Evolutionary conservation across 2,113 vertebrate species (phyloP).

Genomic region (Pelecanoides urinatrix): DNA sequence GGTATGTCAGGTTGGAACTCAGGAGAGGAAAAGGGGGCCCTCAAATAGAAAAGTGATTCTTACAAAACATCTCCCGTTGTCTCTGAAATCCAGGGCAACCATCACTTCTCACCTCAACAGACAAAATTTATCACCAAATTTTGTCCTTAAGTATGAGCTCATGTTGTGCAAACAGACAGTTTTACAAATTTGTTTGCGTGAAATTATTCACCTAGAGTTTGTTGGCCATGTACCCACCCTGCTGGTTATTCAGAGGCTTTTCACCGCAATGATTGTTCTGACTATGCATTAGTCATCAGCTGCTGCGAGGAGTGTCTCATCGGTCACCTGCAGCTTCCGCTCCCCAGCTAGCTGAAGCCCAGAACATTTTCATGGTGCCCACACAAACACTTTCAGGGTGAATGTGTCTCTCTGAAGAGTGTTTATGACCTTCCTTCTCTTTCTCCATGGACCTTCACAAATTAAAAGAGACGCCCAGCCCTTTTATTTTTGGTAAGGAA

Average conservation of each 20-base stretch:
- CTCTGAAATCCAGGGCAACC: background rate
- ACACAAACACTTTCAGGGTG: background rate
- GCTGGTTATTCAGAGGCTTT: background rate
- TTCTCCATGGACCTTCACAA: background rate
- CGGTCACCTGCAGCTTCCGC: background rate
- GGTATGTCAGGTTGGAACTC: background rate
- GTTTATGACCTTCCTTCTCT: background rate
- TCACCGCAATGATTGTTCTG: background rate
- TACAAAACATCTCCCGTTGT: background rate
- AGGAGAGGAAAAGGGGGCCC: background rate
- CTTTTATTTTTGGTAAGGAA: background rate
- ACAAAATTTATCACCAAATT: background rate
- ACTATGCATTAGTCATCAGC: background rate
- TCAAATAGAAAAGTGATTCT: background rate
- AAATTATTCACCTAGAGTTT: background rate
- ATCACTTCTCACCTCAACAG: background rate
- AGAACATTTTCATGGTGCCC: background rate
- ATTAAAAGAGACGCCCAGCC: background rate
- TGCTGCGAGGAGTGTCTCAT: background rate
- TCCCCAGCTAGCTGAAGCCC: background rate
- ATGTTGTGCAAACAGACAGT: background rate
- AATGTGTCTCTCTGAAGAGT: background rate
- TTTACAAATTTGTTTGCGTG: background rate
- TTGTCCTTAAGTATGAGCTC: background rate
- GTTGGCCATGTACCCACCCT: background rate